A percentile compares a stretch with the other conserved stretches of the same genome.
Conservation (phyloP, 1,140 invertebrate species). For the Aphaenogaster floridana region DNA sequence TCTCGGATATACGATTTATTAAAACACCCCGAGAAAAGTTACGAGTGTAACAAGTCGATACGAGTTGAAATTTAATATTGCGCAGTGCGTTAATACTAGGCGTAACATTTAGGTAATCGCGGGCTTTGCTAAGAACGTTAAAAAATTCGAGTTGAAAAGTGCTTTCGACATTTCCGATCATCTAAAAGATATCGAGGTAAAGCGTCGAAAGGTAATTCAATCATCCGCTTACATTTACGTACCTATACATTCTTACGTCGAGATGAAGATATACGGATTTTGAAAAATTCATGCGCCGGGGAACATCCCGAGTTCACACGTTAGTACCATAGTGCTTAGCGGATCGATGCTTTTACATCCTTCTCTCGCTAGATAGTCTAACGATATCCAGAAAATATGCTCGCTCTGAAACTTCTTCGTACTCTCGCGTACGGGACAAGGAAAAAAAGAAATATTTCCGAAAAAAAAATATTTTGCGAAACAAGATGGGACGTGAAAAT, state of each 20-base stretch:
- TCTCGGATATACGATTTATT: slow-evolving; percentile 10
- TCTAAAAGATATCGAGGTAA: neutral
- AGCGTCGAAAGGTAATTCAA: slow-evolving; percentile 4
- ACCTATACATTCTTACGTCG: neutral
- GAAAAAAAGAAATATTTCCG: neutral
- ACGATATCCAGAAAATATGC: slow-evolving; percentile 61
- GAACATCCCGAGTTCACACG: slow-evolving; percentile 77
- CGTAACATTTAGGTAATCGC: neutral
- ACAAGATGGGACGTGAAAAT: slow-evolving; percentile 37
- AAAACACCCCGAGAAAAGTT: neutral
- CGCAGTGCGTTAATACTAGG: neutral
- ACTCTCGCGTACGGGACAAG: neutral
- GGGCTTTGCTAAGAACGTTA: neutral
- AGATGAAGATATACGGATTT: neutral
- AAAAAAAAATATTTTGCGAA: neutral
- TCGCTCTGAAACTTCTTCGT: slow-evolving; percentile 8
- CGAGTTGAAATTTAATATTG: neutral
- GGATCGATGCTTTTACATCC: slow-evolving; percentile 80
- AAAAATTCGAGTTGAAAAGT: neutral
- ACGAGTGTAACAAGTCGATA: neutral
- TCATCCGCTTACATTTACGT: neutral
- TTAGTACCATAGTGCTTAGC: slow-evolving; percentile 78
- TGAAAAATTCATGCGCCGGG: slow-evolving; percentile 47
- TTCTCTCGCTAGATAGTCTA: slow-evolving; percentile 60
- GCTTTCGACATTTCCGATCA: neutral